Evolutionary conservation across 2,888 invertebrate species (phyloP).

Genomic region (Tetragonisca angustula): DNA sequence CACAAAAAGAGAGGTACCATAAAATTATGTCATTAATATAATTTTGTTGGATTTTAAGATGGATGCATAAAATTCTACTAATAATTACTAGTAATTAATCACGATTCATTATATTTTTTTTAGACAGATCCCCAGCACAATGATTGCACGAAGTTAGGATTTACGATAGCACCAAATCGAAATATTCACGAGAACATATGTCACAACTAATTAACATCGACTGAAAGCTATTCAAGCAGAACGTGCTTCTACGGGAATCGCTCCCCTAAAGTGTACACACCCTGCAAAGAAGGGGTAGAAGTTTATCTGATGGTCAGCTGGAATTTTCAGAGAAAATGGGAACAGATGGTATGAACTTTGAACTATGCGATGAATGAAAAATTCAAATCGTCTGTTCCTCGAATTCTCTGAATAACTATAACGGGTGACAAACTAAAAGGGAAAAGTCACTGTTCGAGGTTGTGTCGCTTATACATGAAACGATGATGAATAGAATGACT

Average conservation of each 20-base stretch:
- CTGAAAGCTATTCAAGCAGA: constrained; percentile 7
- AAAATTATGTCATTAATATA: background rate
- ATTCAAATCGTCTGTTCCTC: constrained; percentile 30
- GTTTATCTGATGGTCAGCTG: constrained; percentile 39
- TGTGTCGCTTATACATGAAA: background rate
- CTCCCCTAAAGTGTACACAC: constrained; percentile 17
- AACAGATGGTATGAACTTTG: constrained; percentile 54
- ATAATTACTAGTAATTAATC: background rate
- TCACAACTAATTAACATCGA: constrained; percentile 42
- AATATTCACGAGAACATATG: constrained; percentile 54
- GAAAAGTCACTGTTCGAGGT: constrained; percentile 7
- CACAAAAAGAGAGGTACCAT: too few relatives aligned
- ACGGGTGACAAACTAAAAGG: background rate
- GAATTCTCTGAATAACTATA: background rate
- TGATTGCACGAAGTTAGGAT: constrained; percentile 33
- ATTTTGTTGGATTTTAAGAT: background rate
- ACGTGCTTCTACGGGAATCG: constrained; percentile 8
- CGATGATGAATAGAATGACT: background rate
- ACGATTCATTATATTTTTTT: constrained; percentile 30
- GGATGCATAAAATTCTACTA: background rate
- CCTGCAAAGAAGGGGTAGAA: background rate
- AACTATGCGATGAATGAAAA: constrained; percentile 39
- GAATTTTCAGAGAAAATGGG: constrained; percentile 24
- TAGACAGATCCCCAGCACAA: constrained; percentile 20
- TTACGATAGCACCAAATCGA: background rate